Conservation (phyloP, 2,888 invertebrate species). For the Mactromeris polynyma region DNA sequence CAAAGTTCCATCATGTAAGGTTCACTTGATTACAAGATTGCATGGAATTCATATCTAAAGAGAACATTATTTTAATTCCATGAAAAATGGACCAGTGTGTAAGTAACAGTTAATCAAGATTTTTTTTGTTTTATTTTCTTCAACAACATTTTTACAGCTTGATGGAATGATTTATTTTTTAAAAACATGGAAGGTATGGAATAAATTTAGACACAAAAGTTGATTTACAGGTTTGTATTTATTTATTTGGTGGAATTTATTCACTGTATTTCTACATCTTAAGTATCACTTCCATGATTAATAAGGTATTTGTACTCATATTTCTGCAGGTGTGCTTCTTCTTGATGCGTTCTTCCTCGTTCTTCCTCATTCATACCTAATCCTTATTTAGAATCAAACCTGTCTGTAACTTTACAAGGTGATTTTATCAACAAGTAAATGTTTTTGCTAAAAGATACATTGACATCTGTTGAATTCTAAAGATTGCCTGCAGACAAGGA, state of each 20-base stretch:
- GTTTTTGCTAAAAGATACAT: neutral
- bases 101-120: neutral
- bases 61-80: neutral
- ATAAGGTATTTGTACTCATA: constrained; percentile 6
- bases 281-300: neutral
- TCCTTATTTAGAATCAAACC: constrained; percentile 3
- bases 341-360: neutral
- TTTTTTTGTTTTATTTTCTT: neutral
- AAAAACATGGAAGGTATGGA: too few relatives aligned
- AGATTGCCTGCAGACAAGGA: neutral
- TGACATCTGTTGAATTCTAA: neutral
- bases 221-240: neutral
- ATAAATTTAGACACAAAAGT: too few relatives aligned
- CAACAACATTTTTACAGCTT: neutral
- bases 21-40: neutral
- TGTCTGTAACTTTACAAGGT: neutral
- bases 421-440: neutral
- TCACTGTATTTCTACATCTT: neutral
- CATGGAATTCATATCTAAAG: neutral
- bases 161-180: too few relatives aligned
- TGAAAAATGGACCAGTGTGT: neutral
- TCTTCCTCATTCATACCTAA: neutral
- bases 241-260: neutral
- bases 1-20: neutral
- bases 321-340: neutral